phyloP scores from a whole-genome alignment of 2,113 vertebrate species.

The Lagopus muta region DNA sequence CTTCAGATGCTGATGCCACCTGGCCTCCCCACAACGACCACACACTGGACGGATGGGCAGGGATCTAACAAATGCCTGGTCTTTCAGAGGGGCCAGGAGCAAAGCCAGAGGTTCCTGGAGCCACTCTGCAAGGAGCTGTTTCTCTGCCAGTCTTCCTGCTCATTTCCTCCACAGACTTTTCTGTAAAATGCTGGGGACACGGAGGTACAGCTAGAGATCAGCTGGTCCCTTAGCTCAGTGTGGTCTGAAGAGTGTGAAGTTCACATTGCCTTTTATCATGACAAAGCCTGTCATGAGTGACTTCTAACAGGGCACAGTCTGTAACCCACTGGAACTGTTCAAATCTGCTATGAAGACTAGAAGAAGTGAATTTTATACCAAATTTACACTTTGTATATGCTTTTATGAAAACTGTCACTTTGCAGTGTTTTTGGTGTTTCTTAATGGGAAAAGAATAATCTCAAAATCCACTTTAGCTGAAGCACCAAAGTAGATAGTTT shows the following conservation, averaged over 20 bases:
- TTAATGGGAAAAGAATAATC: not conserved
- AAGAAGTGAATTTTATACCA: not conserved
- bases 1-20: not conserved
- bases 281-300: not conserved
- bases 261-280: not conserved
- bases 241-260: not conserved
- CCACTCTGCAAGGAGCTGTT: not conserved
- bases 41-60: rapidly evolving
- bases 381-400: not conserved
- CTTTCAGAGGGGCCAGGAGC: not conserved
- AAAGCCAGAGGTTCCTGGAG: not conserved
- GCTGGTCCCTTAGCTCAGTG: not conserved
- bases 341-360: not conserved
- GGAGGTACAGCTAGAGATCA: not conserved
- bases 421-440: not conserved
- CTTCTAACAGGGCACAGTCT: not conserved
- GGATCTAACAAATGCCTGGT: not conserved
- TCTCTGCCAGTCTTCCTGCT: not conserved
- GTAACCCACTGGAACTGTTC: not conserved
- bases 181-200: not conserved
- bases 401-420: not conserved
- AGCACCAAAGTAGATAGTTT: not conserved
- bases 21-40: rapidly evolving
- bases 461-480: not conserved
- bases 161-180: not conserved